phyloP scores from a whole-genome alignment of 2,113 vertebrate genomes.

The Megaceryle torquata region DNA sequence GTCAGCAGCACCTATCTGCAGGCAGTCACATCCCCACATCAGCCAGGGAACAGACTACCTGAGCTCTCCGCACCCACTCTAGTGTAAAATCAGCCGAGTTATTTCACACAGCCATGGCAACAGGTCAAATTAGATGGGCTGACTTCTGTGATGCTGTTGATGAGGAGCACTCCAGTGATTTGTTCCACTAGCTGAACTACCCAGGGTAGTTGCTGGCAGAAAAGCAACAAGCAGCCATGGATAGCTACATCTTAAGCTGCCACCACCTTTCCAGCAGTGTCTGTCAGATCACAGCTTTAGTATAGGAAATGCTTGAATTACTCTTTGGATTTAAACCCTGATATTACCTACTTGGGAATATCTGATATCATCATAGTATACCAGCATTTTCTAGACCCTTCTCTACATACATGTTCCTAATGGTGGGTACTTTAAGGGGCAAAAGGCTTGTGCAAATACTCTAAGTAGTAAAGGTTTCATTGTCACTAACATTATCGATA shows the following conservation, averaged over 20 bases:
- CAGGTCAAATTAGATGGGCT: background rate
- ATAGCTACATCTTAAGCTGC: background rate
- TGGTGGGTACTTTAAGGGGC: background rate
- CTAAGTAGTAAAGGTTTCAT: background rate
- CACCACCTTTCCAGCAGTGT: background rate
- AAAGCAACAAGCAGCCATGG: background rate
- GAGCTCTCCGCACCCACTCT: background rate
- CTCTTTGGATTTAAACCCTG: background rate
- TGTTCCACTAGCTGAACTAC: background rate
- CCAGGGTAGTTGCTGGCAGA: rapidly evolving
- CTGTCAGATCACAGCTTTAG: background rate
- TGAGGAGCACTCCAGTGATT: background rate
- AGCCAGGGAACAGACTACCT: background rate
- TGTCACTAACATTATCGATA: background rate
- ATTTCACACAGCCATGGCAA: background rate
- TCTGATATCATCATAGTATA: background rate
- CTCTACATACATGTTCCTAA: background rate
- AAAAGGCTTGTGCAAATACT: background rate
- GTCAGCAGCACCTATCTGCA: background rate
- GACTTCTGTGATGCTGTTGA: background rate
- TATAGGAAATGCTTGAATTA: background rate
- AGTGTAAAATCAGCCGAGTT: background rate
- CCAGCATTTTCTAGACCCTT: background rate
- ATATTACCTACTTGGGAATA: background rate
- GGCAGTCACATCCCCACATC: background rate